Base-by-base conservation (phyloP, 2,113 vertebrate genomes). In the Anhinga rufa region DNA sequence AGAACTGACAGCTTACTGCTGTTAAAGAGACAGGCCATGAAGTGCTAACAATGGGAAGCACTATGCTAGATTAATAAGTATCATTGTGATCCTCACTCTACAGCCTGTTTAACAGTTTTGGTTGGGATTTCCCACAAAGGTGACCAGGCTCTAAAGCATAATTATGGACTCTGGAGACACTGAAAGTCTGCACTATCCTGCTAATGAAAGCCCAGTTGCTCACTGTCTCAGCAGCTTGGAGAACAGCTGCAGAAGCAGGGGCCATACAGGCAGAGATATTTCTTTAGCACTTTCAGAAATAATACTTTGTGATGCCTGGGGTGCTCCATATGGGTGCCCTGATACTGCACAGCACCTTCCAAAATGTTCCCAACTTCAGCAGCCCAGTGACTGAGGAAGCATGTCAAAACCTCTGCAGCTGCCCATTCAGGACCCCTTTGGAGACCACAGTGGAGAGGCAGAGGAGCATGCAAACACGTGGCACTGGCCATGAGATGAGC, bases 311-410 rank as follows among this genome's bases (percentile, higher is more conserved):
- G 15, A 4, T 29, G 54, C 71, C 58, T 57, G 57, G 20, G 29
- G 44, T 64, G n/a, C 51, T 90, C 85, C 42, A 11, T 10, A 12
- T 18, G 36, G 44, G n/a, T 58, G 29, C 21, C 55, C 51, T 36
- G 64, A 44, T n/a, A 58, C 48, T 24, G 21, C 32, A 57, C 20
- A 75, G 55, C 1, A 0, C 12, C 2, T 0, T 20, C 51, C 46
- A 61, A 82, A 94, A 40, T 0, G 2, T 25, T 82, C 40, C 66
- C 8, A 44, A 9, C 20, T 51, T 65, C 55, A 62, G 61, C 22
- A 81, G 24, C 21, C 25, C 38, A 25, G 34, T 10, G 16, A 34
- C 44, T 5, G 60, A 70, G 74, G 40, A 32, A 66, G 46, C 6
- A 54, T 11, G 13, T 40, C 51, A 49, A 71, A 91, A 62, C 12